A percentile compares a stretch with the other conserved stretches of the same genome.
These are phyloP conservation scores for Dendrocincla tyrannina DNA, from an alignment of 2,797 vertebrate genomes.

Conservation along the genomic window DNA sequence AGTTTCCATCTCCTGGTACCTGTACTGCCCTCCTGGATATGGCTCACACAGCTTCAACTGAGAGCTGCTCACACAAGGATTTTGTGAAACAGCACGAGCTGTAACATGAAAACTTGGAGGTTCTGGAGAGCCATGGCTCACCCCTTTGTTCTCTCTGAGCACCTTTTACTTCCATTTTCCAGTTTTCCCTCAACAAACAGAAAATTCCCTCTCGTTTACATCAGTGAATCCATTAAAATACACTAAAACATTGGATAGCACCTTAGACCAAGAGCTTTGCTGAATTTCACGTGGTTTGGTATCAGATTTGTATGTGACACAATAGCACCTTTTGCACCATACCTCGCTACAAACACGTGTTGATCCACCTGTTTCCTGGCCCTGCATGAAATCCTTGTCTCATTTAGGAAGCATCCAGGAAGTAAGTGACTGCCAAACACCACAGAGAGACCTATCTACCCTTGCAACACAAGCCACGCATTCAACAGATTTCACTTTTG, in stretches of 20 bases:
- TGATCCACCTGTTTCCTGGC: background rate
- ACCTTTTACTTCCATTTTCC: background rate
- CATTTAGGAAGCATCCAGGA: background rate
- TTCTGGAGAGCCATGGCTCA: background rate
- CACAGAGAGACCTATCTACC: background rate
- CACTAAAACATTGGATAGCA: background rate
- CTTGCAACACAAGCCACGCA: background rate
- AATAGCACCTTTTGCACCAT: background rate
- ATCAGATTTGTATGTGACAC: background rate
- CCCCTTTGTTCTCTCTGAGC: background rate
- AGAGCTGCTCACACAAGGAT: background rate
- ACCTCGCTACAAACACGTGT: accelerated
- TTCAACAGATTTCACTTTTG: background rate
- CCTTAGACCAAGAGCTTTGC: background rate
- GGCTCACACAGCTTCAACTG: background rate
- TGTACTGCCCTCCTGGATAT: background rate
- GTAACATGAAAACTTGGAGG: background rate
- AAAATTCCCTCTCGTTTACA: background rate
- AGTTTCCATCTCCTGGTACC: background rate
- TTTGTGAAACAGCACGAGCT: background rate
- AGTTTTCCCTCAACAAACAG: background rate
- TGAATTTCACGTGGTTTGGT: background rate
- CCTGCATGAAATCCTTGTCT: background rate
- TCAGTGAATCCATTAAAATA: background rate
- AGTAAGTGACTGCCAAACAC: background rate